Conservation (phyloP, 2,888 invertebrate genomes). For the Liopterus haemorrhoidalis region DNA sequence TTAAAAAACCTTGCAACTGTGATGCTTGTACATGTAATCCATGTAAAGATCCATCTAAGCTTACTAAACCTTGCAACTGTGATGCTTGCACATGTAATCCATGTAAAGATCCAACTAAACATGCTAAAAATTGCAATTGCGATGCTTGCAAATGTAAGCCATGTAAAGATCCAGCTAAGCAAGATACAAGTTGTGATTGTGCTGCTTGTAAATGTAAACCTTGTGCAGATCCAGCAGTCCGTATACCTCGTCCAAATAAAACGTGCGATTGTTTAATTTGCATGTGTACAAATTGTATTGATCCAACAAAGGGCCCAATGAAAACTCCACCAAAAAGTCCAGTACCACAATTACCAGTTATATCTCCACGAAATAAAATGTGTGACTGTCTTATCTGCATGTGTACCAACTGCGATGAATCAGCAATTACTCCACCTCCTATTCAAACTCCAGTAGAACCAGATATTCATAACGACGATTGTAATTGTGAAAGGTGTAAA, state of each 20-base stretch:
- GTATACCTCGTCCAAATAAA: not conserved
- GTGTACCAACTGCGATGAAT: no score
- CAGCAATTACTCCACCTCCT: no score
- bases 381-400: no score
- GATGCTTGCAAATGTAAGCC: slow-evolving; percentile 14
- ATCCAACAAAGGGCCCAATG: not conserved
- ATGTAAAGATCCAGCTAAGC: slow-evolving; percentile 9
- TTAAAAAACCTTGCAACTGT: not conserved
- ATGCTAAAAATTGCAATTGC: slow-evolving; percentile 11
- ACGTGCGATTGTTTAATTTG: slow-evolving; percentile 12
- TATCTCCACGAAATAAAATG: no score
- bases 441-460: no score
- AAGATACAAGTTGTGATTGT: not conserved
- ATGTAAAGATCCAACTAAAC: not conserved
- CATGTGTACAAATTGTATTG: slow-evolving; percentile 13
- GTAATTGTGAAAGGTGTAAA: slow-evolving; percentile 21
- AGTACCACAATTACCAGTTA: no score
- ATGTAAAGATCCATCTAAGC: not conserved
- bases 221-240: no score
- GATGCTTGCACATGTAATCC: slow-evolving; percentile 1
- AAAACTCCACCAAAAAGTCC: no score
- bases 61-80: not conserved
- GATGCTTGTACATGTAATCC: slow-evolving; percentile 1
- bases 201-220: not conserved
- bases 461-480: slow-evolving; percentile 10